Evolutionary conservation across 2,797 vertebrate species (phyloP), one percentile per base, ranked within the genome.

Genomic region (Sebastes vulpes): DNA sequence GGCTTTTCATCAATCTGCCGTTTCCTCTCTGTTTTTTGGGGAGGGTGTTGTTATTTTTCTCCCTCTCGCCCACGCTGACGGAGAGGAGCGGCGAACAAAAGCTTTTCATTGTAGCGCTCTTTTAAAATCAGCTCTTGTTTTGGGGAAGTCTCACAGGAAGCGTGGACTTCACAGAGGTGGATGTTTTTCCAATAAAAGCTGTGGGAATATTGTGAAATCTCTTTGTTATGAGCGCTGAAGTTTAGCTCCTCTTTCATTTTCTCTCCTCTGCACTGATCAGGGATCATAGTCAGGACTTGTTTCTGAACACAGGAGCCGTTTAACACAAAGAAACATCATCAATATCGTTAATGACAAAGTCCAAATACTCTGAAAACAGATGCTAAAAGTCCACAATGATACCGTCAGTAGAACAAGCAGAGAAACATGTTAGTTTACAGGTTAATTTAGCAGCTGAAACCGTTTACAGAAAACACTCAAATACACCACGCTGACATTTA

Each of bases 1-100:
- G 91, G 94, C 95, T 96, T 94, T 95, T 95, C 94, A 95, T 96
- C 95, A 95, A 95, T 95, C 95, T 95, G 92, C 92, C 87, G 81
- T 90, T 89, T 90, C 85, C 72, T 71, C 18, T 48, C 46, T 66
- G 77, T 77, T 79, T 77, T 70, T 26, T 38, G 35, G 53, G 23
- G 71, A 31, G 57, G 76, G 77, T 50, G 75, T 83, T 89, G 80
- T 90, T 90, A 53, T 89, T 77, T 80, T 77, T 77, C 72, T 73
- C 77, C 58, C 82, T 53, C 81, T 75, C 86, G 70, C 87, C 81
- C 84, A 82, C 89, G 73, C 88, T 52, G 58, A 68, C 56, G 9
- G 52, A 84, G 83, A 65, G 66, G 61, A 72, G 53, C 68, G 48
- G 79, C 46, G 68, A 82, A 90, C 86, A 86, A 73, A 42, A 95